Conservation (phyloP, 1,140 invertebrate species). For the Euwallacea fornicatus region DNA sequence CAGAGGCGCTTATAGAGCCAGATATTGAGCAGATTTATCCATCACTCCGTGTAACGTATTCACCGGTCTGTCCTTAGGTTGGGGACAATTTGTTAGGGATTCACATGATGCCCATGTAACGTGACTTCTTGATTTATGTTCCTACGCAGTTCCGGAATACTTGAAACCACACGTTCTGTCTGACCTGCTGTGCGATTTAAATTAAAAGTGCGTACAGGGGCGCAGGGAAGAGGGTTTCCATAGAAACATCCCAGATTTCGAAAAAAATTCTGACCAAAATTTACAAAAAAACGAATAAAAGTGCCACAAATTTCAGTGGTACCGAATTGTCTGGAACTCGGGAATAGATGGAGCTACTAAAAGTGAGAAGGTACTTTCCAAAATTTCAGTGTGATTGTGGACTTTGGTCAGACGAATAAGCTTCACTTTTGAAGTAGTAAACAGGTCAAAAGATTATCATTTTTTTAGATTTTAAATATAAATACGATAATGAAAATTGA, state of each 20-base stretch:
- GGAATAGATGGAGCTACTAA: too few species aligned
- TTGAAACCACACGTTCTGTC: slow-evolving; percentile 1
- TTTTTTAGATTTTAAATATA: not conserved
- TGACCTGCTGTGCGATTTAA: not conserved
- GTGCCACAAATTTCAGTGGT: not conserved
- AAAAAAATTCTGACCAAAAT: not conserved
- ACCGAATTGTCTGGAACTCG: not conserved
- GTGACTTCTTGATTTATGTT: not conserved
- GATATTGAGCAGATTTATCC: not conserved
- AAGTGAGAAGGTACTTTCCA: too few species aligned
- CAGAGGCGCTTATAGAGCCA: too few species aligned
- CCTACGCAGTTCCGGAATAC: not conserved
- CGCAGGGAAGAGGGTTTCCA: not conserved
- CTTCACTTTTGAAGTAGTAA: too few species aligned
- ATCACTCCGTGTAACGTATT: not conserved
- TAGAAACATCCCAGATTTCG: not conserved
- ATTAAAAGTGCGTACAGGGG: not conserved
- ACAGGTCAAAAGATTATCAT: not conserved
- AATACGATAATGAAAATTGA: too few species aligned
- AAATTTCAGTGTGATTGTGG: too few species aligned
- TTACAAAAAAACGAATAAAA: not conserved
- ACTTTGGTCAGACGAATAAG: too few species aligned
- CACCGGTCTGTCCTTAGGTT: not conserved
- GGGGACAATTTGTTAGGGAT: not conserved
- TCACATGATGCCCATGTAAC: not conserved